Percentiles rank a stretch among this genome's conserved stretches.
Conservation (phyloP, 2,888 invertebrate genomes). For the Sinelater perroti region DNA sequence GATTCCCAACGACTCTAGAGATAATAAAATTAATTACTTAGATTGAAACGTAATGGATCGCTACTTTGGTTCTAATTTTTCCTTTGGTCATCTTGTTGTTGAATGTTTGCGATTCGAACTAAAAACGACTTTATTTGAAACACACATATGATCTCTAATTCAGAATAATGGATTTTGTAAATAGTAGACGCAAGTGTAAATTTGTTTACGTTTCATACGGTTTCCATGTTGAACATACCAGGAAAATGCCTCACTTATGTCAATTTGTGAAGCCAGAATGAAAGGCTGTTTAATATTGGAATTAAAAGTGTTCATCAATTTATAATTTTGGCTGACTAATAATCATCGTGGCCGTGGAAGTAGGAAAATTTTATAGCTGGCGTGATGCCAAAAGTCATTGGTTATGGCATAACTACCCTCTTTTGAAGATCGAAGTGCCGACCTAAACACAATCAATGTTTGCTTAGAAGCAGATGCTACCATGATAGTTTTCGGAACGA, state of each 20-base stretch:
- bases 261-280: conserved; percentile 96
- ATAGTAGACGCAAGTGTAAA: conserved; percentile 99
- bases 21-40: conserved; percentile 95
- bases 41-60: conserved; percentile 99
- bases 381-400: conserved; percentile 96
- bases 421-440: conserved; percentile 94
- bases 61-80: conserved; percentile 97
- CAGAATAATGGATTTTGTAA: conserved; percentile 91
- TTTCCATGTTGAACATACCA: conserved; percentile 90
- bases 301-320: conserved; percentile 83
- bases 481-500: conserved; percentile 97
- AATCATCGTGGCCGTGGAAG: conserved; percentile 98
- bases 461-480: conserved; percentile 98
- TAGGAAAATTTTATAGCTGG: conserved; percentile 96
- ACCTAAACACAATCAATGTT: conserved; percentile 84
- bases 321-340: conserved; percentile 88
- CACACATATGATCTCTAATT: conserved; percentile 98
- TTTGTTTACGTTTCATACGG: conserved; percentile 98
- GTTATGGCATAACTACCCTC: conserved; percentile 83
- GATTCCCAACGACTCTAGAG: conserved; percentile 89
- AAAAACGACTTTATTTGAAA: conserved; percentile 90
- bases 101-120: conserved; percentile 90
- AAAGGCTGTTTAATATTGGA: conserved; percentile 91
- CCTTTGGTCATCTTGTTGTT: conserved; percentile 95
- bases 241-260: conserved; percentile 78